Evolutionary conservation across 2,113 vertebrate species (phyloP), one percentile per base, ranked within the genome.

Genomic region (Lontra canadensis): DNA sequence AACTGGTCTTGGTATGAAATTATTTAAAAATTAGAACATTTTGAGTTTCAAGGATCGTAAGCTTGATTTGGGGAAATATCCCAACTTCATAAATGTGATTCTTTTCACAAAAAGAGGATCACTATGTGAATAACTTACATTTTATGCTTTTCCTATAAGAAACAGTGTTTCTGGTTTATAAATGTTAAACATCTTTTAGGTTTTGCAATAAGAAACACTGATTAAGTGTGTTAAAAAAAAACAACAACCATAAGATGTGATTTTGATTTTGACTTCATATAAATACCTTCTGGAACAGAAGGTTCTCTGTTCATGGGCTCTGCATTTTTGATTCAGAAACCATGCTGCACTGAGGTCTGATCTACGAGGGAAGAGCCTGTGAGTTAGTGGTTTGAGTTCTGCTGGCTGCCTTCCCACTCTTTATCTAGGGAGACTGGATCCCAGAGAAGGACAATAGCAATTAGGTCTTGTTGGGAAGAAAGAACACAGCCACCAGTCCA

Each of bases 401-500:
- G 9, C 36, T 63, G 79, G 83, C 61, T 36, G 29, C 44, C 34
- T 52, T 88, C 21, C 80, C 8, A 1, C 31, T 26, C 25, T 83
- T 57, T 10, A 44, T 94, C 88, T 47, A 63, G n/a, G 59, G 49
- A 57, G 52, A 63, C 57, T 49, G 29, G 74, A 71, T 86, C 88
- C 90, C 26, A 59, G 86, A 81, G 96, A 91, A 97, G 91, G 47
- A 11, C 29, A 47, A 52, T 47, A 57, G 91, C 52, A n/a, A 2
- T 61, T 94, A 25, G 87, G 42, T 25, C 81, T 96, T 90, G 73
- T 93, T 21, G 36, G 98, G 47, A 79, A 95, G 81, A 95, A 85
- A 74, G 93, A 73, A 18, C 61, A 42, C 31, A 79, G 39, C 3
- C 52, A 36, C 31, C 69, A 63, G 31, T 14, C 0, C 49, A 83